These are phyloP conservation scores for Aphidoletes aphidimyza DNA, from an alignment of 2,888 invertebrate genomes.

Conservation along the genomic window DNA sequence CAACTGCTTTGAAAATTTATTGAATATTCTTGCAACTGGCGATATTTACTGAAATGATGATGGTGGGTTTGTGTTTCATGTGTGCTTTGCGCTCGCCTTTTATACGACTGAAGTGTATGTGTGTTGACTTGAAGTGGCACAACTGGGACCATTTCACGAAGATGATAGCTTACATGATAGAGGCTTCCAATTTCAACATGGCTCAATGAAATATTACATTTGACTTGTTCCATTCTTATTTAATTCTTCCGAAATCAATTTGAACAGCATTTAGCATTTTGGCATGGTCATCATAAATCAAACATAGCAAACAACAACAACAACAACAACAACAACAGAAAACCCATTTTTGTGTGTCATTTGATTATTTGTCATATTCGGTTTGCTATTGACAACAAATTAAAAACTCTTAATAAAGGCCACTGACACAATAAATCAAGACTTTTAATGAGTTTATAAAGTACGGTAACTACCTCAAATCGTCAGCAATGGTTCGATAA, in stretches of 20 bases:
- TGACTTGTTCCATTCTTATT: no score
- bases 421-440: not conserved
- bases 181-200: not conserved
- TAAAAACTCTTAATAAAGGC: not conserved
- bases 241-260: no score
- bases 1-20: slow-evolving; percentile 41
- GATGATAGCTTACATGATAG: not conserved
- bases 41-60: slow-evolving; percentile 34
- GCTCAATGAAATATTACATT: slow-evolving; percentile 8
- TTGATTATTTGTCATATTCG: not conserved
- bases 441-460: slow-evolving; percentile 37
- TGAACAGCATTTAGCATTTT: not conserved
- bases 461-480: not conserved
- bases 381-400: not conserved
- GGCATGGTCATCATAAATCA: slow-evolving; percentile 27
- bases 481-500: not conserved
- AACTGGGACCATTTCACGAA: slow-evolving; percentile 22
- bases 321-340: not conserved
- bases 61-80: not conserved
- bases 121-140: not conserved
- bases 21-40: not conserved
- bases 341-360: not conserved
- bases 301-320: not conserved
- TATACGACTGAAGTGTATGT: not conserved
- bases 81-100: not conserved